Percentiles rank a stretch among this genome's conserved stretches.
These are phyloP conservation scores for Lycia hirtaria DNA, from an alignment of 2,888 invertebrate species.

Conservation along the genomic window DNA sequence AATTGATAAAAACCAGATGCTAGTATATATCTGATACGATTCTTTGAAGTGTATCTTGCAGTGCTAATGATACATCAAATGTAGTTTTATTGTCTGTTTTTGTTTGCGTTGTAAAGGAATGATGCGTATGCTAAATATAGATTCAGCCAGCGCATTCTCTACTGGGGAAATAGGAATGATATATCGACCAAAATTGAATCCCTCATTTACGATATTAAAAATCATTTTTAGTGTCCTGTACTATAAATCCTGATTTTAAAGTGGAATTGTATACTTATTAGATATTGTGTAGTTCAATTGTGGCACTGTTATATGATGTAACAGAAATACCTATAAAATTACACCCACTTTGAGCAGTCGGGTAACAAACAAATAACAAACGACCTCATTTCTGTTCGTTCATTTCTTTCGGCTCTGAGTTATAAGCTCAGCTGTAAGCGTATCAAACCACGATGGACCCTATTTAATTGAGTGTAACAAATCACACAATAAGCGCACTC, in stretches of 20 bases:
- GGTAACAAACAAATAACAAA: neutral
- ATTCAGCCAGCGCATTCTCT: too few relatives aligned
- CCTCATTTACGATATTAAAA: too few relatives aligned
- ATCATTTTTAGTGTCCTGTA: too few relatives aligned
- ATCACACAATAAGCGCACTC: slow-evolving; percentile 41
- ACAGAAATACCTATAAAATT: neutral
- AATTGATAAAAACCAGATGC: slow-evolving; percentile 39
- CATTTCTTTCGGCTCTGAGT: too few relatives aligned
- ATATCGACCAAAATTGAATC: too few relatives aligned
- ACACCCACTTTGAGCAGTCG: neutral
- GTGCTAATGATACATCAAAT: slow-evolving; percentile 12
- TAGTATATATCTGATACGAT: slow-evolving; percentile 32
- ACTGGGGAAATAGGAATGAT: too few relatives aligned
- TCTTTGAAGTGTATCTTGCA: slow-evolving; percentile 34
- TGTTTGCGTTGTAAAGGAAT: neutral
- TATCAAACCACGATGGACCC: slow-evolving; percentile 5
- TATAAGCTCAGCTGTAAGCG: slow-evolving; percentile 10
- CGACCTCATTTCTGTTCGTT: neutral
- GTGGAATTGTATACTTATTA: too few relatives aligned
- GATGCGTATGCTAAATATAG: too few relatives aligned
- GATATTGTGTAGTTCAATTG: too few relatives aligned
- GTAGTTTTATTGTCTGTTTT: slow-evolving; percentile 13
- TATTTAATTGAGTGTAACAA: slow-evolving; percentile 31
- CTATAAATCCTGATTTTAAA: too few relatives aligned
- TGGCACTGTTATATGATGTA: too few relatives aligned